Evolutionary conservation across 2,113 vertebrate genomes (phyloP).

Genomic region (Puffinus mauretanicus): DNA sequence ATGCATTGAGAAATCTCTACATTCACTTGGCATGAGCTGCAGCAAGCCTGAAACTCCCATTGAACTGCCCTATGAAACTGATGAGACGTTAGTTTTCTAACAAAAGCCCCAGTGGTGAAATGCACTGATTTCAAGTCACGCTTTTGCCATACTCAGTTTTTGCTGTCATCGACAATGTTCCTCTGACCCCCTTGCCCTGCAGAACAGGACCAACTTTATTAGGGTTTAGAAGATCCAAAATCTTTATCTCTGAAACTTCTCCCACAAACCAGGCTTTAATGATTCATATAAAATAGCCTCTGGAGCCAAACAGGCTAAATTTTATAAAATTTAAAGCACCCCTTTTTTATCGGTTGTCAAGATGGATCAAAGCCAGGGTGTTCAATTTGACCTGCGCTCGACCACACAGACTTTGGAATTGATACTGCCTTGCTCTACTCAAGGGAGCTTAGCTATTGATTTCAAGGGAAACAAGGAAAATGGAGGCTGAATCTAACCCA

Average conservation of each 20-base stretch:
- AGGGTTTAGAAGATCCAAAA: not conserved
- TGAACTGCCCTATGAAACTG: not conserved
- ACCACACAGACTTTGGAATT: constrained; percentile 30
- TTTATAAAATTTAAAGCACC: not conserved
- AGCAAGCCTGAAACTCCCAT: not conserved
- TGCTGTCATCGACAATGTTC: not conserved
- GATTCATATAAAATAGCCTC: not conserved
- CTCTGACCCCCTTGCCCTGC: not conserved
- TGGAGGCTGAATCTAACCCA: not conserved
- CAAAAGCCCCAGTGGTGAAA: constrained; percentile 7
- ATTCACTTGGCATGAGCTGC: not conserved
- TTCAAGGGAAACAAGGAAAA: not conserved
- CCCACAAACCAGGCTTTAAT: not conserved
- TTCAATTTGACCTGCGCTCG: not conserved
- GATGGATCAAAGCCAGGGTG: not conserved
- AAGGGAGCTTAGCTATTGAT: not conserved
- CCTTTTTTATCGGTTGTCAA: not conserved
- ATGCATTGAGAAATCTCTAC: not conserved
- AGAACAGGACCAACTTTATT: not conserved
- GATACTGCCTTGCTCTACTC: not conserved
- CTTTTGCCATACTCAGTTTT: not conserved
- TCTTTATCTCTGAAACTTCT: not conserved
- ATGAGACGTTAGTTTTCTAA: not conserved
- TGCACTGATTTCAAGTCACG: not conserved
- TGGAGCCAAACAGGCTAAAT: not conserved